Evolutionary conservation across 2,888 invertebrate genomes (phyloP).

Genomic region (Drosophila histrio): DNA sequence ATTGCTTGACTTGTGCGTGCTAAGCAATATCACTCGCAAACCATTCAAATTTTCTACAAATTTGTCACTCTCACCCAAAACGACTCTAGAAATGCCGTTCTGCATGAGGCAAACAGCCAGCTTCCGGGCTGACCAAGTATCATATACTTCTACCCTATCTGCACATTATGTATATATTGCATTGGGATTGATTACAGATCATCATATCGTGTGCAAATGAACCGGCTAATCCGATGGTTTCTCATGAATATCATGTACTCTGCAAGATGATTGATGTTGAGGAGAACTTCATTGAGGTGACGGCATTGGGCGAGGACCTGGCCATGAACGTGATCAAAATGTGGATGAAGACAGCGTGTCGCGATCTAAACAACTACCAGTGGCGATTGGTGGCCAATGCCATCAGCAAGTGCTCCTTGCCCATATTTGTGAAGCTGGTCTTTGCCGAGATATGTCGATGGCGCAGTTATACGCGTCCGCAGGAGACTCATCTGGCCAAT

Average conservation of each 20-base stretch:
- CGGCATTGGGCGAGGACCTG: constrained; percentile 94
- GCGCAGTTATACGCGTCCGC: constrained; percentile 97
- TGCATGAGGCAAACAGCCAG: constrained; percentile 62
- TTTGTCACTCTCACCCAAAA: constrained; percentile 56
- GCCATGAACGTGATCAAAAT: constrained; percentile 95
- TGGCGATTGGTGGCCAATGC: constrained; percentile 97
- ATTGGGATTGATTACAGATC: constrained; percentile 86
- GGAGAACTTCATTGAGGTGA: constrained; percentile 95
- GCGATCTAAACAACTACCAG: constrained; percentile 96
- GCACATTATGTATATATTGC: constrained; percentile 18
- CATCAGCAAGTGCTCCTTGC: constrained; percentile 95
- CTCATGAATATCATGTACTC: constrained; percentile 93
- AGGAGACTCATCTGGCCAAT: constrained; percentile 95
- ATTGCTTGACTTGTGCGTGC: constrained; percentile 82
- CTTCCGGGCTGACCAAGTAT: constrained; percentile 20
- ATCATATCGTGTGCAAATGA: constrained; percentile 96
- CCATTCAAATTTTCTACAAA: constrained; percentile 21
- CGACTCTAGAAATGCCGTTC: constrained; percentile 57
- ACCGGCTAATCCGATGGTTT: constrained; percentile 93
- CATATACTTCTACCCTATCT: constrained; percentile 35
- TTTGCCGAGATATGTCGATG: constrained; percentile 99
- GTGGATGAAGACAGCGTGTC: constrained; percentile 96
- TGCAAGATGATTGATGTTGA: constrained; percentile 94
- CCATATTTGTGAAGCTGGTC: constrained; percentile 98
- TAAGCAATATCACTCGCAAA: constrained; percentile 70